Percentiles rank a stretch among this genome's conserved stretches.
Conservation (phyloP, 2,113 vertebrate genomes). For the Tenrec ecaudatus region DNA sequence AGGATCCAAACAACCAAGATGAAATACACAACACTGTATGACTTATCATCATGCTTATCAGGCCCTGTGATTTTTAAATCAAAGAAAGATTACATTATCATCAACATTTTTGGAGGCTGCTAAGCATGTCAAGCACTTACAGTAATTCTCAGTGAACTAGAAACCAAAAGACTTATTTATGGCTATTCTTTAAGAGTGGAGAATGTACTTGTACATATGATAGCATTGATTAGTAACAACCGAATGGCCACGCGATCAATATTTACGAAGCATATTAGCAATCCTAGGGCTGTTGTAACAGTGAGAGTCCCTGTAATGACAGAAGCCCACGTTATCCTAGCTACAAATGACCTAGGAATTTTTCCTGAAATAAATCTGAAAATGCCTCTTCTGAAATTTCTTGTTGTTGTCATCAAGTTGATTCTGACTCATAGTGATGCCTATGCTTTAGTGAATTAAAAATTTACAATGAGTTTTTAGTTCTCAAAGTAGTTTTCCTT, state of each 20-base stretch:
- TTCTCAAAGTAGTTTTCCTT: too few relatives aligned
- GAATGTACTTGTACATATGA: neutral
- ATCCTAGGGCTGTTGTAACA: neutral
- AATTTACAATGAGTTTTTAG: too few relatives aligned
- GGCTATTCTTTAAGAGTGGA: neutral
- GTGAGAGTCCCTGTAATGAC: neutral
- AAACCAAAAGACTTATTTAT: conserved; percentile 20
- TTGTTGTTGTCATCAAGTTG: neutral
- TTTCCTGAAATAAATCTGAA: neutral
- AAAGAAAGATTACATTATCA: conserved; percentile 23
- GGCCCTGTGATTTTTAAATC: neutral
- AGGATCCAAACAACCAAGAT: neutral
- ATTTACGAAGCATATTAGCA: neutral
- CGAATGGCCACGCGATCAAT: neutral
- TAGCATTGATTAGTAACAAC: neutral
- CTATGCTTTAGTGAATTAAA: too few relatives aligned
- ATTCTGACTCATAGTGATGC: too few relatives aligned
- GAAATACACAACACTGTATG: neutral
- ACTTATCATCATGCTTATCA: neutral
- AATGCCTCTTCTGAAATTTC: conserved; percentile 31
- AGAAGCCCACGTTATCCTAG: neutral
- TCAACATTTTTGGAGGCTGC: neutral
- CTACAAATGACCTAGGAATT: neutral
- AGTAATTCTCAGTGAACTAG: neutral
- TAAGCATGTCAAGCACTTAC: neutral